phyloP scores from a whole-genome alignment of 1,140 invertebrate genomes.

The Caerostris darwini region DNA sequence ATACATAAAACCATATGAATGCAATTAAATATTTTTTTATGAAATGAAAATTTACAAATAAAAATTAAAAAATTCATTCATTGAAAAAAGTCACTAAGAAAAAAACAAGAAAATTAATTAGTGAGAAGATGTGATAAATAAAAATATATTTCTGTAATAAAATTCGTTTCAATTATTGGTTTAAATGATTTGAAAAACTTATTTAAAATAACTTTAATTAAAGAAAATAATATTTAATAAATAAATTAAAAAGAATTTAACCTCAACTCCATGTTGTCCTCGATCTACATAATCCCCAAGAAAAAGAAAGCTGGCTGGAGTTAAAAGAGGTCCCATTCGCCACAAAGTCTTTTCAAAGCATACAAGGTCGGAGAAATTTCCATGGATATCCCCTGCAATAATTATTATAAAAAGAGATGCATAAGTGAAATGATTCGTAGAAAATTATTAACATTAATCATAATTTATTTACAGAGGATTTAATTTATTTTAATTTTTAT shows the following conservation, averaged over 20 bases:
- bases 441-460: constrained; percentile 1
- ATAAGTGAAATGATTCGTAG: too few relatives aligned
- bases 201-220: not conserved
- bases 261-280: constrained; percentile 85
- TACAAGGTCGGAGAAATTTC: constrained; percentile 85
- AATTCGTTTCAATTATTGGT: too few relatives aligned
- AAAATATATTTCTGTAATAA: too few relatives aligned
- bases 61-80: too few relatives aligned
- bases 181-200: too few relatives aligned
- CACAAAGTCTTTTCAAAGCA: constrained; percentile 86
- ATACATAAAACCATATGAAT: too few relatives aligned
- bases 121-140: too few relatives aligned
- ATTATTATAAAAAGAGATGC: not conserved
- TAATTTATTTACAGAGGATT: not conserved
- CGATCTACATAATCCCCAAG: constrained; percentile 88
- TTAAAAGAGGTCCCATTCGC: constrained; percentile 84
- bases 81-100: too few relatives aligned
- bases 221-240: not conserved
- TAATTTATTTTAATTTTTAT: not conserved
- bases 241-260: constrained; percentile 75
- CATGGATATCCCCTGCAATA: constrained; percentile 84
- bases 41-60: too few relatives aligned
- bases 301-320: constrained; percentile 85
- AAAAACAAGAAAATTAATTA: too few relatives aligned
- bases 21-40: too few relatives aligned